A percentile compares a stretch with the other conserved stretches of the same genome.
Conservation (phyloP, 2,888 invertebrate species). For the Galerucella pusilla region DNA sequence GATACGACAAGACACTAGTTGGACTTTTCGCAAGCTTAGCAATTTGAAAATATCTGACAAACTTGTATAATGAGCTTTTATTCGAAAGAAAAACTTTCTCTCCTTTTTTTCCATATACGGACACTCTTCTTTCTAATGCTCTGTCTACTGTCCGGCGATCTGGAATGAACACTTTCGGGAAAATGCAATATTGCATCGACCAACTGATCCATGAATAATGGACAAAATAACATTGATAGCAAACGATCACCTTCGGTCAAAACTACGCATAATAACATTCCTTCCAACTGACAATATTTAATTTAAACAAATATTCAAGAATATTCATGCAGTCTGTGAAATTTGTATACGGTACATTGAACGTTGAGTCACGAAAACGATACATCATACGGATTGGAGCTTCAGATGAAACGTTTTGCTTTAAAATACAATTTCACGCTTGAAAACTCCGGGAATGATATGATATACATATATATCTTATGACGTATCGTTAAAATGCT, state of each 20-base stretch:
- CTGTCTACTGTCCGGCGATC: no score
- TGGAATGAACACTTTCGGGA: no score
- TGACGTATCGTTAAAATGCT: conserved; percentile 38
- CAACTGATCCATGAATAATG: background rate
- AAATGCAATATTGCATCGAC: background rate
- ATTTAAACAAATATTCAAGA: conserved; percentile 37
- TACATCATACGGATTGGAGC: conserved; percentile 32
- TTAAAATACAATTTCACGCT: conserved; percentile 45
- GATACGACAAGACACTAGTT: no score
- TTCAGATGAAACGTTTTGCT: conserved; percentile 36
- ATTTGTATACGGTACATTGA: conserved; percentile 34
- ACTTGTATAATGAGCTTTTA: no score
- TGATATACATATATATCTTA: conserved; percentile 33
- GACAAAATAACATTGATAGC: no score
- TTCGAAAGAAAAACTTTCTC: no score
- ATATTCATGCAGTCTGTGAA: conserved; percentile 39
- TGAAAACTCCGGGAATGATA: conserved; percentile 39
- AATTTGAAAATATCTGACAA: no score
- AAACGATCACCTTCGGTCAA: background rate
- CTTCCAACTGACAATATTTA: background rate
- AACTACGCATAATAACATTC: background rate
- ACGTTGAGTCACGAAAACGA: conserved; percentile 37
- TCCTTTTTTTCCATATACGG: no score
- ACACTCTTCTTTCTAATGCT: no score
- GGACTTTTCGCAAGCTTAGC: no score